Evolutionary conservation across 1,140 invertebrate genomes (phyloP).

Genomic region (Hylaeus volcanicus): DNA sequence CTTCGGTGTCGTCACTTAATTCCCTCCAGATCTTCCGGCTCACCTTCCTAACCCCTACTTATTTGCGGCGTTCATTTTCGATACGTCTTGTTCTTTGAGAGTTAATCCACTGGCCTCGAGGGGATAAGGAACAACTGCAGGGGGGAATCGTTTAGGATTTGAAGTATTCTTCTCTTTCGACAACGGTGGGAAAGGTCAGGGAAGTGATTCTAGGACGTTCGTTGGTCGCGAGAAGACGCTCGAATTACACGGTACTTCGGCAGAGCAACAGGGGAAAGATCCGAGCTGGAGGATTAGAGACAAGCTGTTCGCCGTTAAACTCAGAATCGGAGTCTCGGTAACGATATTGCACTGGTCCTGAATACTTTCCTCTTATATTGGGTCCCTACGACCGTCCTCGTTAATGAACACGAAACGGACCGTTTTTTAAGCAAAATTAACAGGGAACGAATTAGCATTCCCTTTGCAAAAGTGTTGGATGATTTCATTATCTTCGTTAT

Average conservation of each 20-base stretch:
- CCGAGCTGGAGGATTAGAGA: slow-evolving; percentile 11
- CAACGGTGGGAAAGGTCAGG: neutral
- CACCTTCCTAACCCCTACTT: too few relatives aligned
- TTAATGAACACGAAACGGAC: slow-evolving; percentile 49
- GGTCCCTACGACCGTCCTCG: slow-evolving; percentile 23
- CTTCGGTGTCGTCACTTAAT: too few relatives aligned
- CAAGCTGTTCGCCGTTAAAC: neutral
- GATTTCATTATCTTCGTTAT: slow-evolving; percentile 5
- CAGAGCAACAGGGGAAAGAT: slow-evolving; percentile 10
- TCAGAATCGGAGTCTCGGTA: neutral
- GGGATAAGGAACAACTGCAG: too few relatives aligned
- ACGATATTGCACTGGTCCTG: neutral
- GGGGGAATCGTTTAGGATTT: too few relatives aligned
- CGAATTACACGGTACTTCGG: slow-evolving; percentile 18
- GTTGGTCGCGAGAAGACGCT: neutral
- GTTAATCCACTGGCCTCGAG: too few relatives aligned
- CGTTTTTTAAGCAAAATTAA: slow-evolving; percentile 19
- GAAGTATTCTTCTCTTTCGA: neutral
- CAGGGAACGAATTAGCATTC: neutral
- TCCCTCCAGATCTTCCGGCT: too few relatives aligned
- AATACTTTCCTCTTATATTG: slow-evolving; percentile 19
- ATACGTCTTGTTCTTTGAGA: too few relatives aligned
- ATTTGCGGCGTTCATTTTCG: too few relatives aligned
- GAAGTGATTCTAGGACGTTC: too few relatives aligned
- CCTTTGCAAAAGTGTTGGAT: neutral